phyloP scores from a whole-genome alignment of 1,140 invertebrate genomes.

The Cherax destructor region DNA sequence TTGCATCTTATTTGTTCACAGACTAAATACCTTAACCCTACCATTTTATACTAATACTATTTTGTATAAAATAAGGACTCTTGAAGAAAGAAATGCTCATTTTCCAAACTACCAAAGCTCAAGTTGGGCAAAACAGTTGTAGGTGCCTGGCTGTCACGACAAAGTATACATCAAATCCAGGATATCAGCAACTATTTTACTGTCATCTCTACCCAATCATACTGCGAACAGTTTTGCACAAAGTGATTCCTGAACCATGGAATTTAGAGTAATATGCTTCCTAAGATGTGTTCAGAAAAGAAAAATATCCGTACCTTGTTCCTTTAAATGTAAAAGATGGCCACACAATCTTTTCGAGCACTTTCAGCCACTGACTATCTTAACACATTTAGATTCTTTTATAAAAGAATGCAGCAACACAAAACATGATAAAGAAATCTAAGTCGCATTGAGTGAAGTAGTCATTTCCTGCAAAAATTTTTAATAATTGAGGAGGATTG shows the following conservation, averaged over 20 bases:
- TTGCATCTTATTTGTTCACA: neutral
- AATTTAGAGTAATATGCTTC: neutral
- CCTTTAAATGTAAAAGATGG: no score
- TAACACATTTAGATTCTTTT: no score
- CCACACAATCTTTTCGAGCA: no score
- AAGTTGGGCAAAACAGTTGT: neutral
- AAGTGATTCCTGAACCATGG: neutral
- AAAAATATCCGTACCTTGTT: neutral
- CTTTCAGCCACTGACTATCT: no score
- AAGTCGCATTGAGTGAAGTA: no score
- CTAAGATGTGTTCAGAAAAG: neutral
- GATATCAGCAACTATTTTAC: no score
- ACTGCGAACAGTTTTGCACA: neutral
- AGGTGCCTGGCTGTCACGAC: no score
- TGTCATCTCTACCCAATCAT: neutral
- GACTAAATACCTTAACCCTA: neutral
- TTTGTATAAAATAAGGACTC: neutral
- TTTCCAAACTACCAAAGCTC: neutral
- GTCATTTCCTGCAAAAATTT: no score
- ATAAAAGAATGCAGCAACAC: no score
- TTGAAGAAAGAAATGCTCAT: neutral
- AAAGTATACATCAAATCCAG: no score
- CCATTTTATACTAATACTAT: neutral
- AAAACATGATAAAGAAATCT: no score
- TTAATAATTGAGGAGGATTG: no score